Conservation (phyloP, 2,113 vertebrate genomes). For the Vulpes ferrilata region DNA sequence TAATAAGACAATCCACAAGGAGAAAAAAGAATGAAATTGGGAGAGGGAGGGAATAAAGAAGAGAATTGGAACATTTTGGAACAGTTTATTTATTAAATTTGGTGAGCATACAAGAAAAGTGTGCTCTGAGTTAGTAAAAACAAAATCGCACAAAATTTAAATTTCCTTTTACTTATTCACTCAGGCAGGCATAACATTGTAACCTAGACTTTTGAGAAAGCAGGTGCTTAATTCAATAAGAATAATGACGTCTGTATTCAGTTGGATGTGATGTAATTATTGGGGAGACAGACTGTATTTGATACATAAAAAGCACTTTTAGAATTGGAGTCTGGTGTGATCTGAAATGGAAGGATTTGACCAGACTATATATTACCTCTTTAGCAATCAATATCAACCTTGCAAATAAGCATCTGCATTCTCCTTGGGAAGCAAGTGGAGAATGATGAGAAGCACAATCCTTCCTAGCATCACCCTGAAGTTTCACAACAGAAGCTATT, state of each 20-base stretch:
- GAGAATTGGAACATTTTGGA: neutral
- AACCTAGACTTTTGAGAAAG: neutral
- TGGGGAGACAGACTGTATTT: neutral
- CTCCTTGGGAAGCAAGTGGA: neutral
- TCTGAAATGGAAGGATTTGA: neutral
- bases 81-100: neutral
- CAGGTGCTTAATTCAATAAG: neutral
- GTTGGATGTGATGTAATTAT: neutral
- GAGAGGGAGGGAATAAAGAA: neutral
- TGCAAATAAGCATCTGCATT: neutral
- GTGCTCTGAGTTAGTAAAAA: neutral
- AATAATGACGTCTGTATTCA: slow-evolving; percentile 17
- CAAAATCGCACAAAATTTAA: neutral
- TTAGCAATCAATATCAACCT: neutral
- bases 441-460: neutral
- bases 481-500: neutral
- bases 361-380: neutral
- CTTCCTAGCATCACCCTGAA: neutral
- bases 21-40: neutral
- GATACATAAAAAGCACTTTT: slow-evolving; percentile 3
- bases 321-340: neutral
- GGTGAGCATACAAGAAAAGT: neutral
- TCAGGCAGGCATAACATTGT: neutral
- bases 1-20: neutral
- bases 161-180: neutral